Conservation (phyloP, 2,797 vertebrate genomes). For the Protonibea diacanthus region DNA sequence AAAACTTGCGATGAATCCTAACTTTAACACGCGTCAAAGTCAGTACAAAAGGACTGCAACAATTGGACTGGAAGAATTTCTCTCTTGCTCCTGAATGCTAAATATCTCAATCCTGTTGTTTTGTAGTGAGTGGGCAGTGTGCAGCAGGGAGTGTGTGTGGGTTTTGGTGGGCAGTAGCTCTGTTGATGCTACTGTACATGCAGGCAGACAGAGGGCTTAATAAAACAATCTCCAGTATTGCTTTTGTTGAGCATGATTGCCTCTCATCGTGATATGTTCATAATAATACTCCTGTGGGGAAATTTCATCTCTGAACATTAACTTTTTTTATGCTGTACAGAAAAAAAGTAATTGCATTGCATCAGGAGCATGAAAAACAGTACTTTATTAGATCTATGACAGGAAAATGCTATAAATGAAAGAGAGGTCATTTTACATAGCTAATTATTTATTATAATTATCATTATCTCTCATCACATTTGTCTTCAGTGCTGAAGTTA, state of each 20-base stretch:
- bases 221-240: slow-evolving; percentile 47
- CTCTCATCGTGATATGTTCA: slow-evolving; percentile 43
- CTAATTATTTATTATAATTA: too few relatives aligned
- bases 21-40: background rate
- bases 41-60: background rate
- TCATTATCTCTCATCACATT: too few relatives aligned
- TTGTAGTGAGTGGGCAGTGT: slow-evolving; percentile 68
- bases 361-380: slow-evolving; percentile 4
- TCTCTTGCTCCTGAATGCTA: slow-evolving; percentile 45
- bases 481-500: too few relatives aligned
- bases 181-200: slow-evolving; percentile 52
- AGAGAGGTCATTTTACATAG: too few relatives aligned
- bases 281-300: background rate
- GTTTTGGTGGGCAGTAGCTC: slow-evolving; percentile 63
- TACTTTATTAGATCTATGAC: too few relatives aligned
- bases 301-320: slow-evolving; percentile 9
- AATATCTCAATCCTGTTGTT: slow-evolving; percentile 57
- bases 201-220: slow-evolving; percentile 55
- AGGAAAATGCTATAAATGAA: too few relatives aligned
- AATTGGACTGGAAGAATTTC: background rate
- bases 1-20: background rate
- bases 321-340: background rate
- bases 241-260: slow-evolving; percentile 33
- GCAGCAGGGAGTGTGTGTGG: slow-evolving; percentile 66
- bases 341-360: slow-evolving; percentile 13